Evolutionary conservation across 2,888 invertebrate genomes (phyloP).

Genomic region (Malachius bipustulatus): DNA sequence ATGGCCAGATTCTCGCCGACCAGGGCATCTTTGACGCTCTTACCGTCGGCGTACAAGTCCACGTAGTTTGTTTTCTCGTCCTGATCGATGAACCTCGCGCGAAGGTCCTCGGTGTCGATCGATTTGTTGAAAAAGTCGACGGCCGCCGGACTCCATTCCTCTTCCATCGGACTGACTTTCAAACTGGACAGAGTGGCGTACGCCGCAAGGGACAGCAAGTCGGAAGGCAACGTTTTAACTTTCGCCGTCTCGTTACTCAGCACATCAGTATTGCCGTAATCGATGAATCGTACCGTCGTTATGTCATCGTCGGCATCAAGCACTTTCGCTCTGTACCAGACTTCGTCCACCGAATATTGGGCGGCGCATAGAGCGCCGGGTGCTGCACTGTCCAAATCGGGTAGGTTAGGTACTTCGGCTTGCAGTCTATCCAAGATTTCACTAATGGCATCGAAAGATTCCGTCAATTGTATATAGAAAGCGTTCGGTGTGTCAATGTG

Average conservation of each 20-base stretch:
- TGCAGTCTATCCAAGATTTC: slow-evolving; percentile 55
- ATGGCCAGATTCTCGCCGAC: slow-evolving; percentile 47
- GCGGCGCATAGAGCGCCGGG: slow-evolving; percentile 60
- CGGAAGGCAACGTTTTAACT: slow-evolving; percentile 50
- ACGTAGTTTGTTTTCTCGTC: slow-evolving; percentile 53
- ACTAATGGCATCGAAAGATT: slow-evolving; percentile 44
- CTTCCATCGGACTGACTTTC: slow-evolving; percentile 51
- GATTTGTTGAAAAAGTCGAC: slow-evolving; percentile 41
- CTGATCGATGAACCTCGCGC: slow-evolving; percentile 35
- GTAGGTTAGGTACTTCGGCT: slow-evolving; percentile 40
- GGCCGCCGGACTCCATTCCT: slow-evolving; percentile 53
- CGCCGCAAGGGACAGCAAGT: slow-evolving; percentile 43
- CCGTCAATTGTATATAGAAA: slow-evolving; percentile 59
- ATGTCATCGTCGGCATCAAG: slow-evolving; percentile 67
- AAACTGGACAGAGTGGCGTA: slow-evolving; percentile 54
- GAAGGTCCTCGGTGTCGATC: slow-evolving; percentile 20
- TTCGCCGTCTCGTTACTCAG: slow-evolving; percentile 49
- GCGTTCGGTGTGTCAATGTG: slow-evolving; percentile 66
- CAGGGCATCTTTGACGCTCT: slow-evolving; percentile 49
- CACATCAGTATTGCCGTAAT: slow-evolving; percentile 69
- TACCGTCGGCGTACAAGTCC: slow-evolving; percentile 48
- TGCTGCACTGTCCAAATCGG: slow-evolving; percentile 44
- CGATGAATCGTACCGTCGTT: slow-evolving; percentile 64
- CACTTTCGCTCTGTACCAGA: slow-evolving; percentile 88
- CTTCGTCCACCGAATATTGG: slow-evolving; percentile 68